Evolutionary conservation across 1,140 invertebrate species (phyloP), one percentile per base, ranked within the genome.

Genomic region (Drosophila orosa): DNA sequence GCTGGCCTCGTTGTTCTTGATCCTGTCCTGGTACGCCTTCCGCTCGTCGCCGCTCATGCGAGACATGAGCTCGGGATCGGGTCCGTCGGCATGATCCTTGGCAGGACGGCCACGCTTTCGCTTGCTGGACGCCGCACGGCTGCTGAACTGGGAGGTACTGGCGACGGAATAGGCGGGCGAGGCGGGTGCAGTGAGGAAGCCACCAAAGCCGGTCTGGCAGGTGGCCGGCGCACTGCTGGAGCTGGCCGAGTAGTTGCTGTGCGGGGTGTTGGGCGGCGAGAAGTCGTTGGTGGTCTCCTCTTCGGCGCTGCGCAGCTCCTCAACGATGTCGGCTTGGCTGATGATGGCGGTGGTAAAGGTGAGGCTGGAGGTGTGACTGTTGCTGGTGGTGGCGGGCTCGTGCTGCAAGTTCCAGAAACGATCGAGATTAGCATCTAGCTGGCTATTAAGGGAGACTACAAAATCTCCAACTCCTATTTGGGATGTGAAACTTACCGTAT

Each of bases 1-100:
- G 33, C 86, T 90, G 13, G 90, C 90, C 52, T 91, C 90, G 45
- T 91, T 91, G 68, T 91, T 91, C 71, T 90, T 91, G 13, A 87
- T 48, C 13, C 90, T 79, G 76, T 91, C 90, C 31, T 61, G 40
- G 29, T 89, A 74, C 7, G 42, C 42, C 35, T 91, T 91, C 8
- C 50, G 57, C 39, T 91, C 78, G 0, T 77, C 72, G 3, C 77
- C 74, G 15, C n/a, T 52, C 78, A 91, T 74, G 40, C 48, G 45
- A 2, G 72, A 55, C 63, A 91, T 77, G 8, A 77, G 40, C 8
- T 74, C 67, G 3, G 77, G 83, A 55, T 91, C 87, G 31, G 90
- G 90, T 31, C 76, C 76, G 31, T 91, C 90, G 37, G 90, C 82
- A 56, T 90, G 90, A 27, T 77, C 60, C 52, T 91, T 91, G 55